phyloP scores from a whole-genome alignment of 92 coral and sea anemone species.

The Parazoanthus atlanticus region DNA sequence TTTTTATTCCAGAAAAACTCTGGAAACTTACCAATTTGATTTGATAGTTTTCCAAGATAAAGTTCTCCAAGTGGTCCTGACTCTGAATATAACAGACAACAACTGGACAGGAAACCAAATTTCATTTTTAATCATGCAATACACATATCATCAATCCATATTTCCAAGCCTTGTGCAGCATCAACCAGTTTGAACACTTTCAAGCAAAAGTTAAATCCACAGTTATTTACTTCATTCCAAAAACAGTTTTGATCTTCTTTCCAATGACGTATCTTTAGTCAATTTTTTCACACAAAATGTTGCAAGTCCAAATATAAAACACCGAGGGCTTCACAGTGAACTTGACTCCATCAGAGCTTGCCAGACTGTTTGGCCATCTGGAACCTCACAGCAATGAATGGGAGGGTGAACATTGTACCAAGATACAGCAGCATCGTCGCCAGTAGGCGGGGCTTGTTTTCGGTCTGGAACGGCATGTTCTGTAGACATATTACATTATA shows the following conservation, averaged over 20 bases:
- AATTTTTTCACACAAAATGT: slow-evolving; percentile 3
- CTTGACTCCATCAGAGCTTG: slow-evolving; percentile 20
- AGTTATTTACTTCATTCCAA: neutral
- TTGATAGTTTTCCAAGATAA: too few relatives aligned
- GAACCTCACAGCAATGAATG: slow-evolving; percentile 96
- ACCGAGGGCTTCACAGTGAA: neutral
- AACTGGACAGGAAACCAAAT: neutral
- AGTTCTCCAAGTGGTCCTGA: too few relatives aligned
- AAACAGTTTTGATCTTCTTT: neutral
- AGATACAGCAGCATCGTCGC: slow-evolving; percentile 78
- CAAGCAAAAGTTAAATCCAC: neutral
- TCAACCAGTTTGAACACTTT: neutral
- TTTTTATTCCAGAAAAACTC: too few relatives aligned
- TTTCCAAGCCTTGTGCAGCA: neutral
- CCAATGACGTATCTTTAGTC: neutral
- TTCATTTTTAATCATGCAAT: neutral
- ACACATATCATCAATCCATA: neutral
- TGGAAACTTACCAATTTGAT: too few relatives aligned
- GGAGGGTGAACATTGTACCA: slow-evolving; percentile 83
- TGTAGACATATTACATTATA: slow-evolving; percentile 13
- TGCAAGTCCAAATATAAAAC: neutral
- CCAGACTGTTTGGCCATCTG: slow-evolving; percentile 88
- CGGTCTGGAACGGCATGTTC: slow-evolving; percentile 99
- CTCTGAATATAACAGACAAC: neutral
- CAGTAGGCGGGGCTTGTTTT: slow-evolving; percentile 94